A percentile compares a stretch with the other conserved stretches of the same genome.
Conservation (phyloP, 2,113 vertebrate species). For the Arenaria interpres region DNA sequence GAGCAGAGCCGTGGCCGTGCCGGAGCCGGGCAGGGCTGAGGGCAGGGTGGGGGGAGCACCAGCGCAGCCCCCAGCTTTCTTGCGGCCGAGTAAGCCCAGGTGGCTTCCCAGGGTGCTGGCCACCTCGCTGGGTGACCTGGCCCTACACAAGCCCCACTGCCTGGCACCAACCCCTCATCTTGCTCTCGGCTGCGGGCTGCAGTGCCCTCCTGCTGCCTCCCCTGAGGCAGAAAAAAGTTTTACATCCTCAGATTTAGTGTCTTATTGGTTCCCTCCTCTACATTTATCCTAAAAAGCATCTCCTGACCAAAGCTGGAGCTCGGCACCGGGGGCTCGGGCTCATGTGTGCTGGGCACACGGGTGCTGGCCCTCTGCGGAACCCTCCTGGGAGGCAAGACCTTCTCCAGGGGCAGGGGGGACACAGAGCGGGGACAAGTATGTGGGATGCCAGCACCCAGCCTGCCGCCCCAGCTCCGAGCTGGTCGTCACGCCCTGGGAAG, state of each 20-base stretch:
- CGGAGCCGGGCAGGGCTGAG: rapidly evolving
- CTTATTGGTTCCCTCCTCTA: not conserved
- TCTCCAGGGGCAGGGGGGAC: not conserved
- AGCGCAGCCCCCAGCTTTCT: not conserved
- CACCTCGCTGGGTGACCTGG: not conserved
- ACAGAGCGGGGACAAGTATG: rapidly evolving
- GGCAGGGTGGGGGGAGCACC: not conserved
- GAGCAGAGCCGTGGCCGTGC: rapidly evolving
- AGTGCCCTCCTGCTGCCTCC: not conserved
- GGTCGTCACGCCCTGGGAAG: rapidly evolving
- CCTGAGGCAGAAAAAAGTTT: not conserved
- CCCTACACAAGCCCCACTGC: not conserved
- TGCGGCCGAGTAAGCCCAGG: not conserved
- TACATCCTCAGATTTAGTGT: not conserved
- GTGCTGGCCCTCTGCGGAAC: not conserved
- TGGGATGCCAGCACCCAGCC: not conserved
- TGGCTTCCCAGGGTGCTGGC: not conserved
- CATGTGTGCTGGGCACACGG: rapidly evolving
- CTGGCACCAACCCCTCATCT: not conserved
- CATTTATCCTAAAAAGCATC: not conserved
- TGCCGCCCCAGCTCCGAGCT: not conserved
- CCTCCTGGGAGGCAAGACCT: not conserved
- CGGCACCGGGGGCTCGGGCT: not conserved
- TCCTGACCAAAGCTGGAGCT: not conserved
- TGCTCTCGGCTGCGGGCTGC: not conserved